phyloP scores from a whole-genome alignment of 1,140 invertebrate species.

The Bombus pyrosoma region DNA sequence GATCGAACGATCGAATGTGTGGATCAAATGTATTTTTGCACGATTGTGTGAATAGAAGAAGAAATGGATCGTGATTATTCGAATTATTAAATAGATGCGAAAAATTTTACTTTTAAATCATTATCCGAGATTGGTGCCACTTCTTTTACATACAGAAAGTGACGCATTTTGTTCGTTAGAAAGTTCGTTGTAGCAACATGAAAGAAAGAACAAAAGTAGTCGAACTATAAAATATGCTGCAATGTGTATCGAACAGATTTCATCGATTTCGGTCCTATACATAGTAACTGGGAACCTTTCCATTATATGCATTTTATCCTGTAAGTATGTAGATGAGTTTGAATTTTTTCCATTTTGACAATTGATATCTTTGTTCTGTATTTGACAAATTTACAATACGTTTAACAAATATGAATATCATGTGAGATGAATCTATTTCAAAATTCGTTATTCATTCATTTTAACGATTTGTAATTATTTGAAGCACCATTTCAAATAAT shows the following conservation, averaged over 20 bases:
- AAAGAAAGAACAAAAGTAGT: not conserved
- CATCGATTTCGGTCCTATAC: too few species aligned
- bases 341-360: not conserved
- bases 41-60: not conserved
- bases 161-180: not conserved
- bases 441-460: too few species aligned
- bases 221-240: not conserved
- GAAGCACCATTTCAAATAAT: not conserved
- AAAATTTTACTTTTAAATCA: conserved; percentile 19
- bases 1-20: not conserved
- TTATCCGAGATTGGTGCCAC: not conserved
- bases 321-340: too few species aligned
- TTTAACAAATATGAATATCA: too few species aligned
- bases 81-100: too few species aligned
- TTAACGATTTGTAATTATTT: not conserved
- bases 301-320: not conserved
- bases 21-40: too few species aligned
- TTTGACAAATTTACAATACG: not conserved
- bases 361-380: not conserved
- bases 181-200: not conserved
- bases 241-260: not conserved
- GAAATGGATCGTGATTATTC: not conserved
- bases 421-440: not conserved
- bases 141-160: not conserved
- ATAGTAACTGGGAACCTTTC: not conserved